A percentile compares a stretch with the other conserved stretches of the same genome.
phyloP scores from a whole-genome alignment of 2,888 invertebrate genomes.

The Gymnocheta viridis region DNA sequence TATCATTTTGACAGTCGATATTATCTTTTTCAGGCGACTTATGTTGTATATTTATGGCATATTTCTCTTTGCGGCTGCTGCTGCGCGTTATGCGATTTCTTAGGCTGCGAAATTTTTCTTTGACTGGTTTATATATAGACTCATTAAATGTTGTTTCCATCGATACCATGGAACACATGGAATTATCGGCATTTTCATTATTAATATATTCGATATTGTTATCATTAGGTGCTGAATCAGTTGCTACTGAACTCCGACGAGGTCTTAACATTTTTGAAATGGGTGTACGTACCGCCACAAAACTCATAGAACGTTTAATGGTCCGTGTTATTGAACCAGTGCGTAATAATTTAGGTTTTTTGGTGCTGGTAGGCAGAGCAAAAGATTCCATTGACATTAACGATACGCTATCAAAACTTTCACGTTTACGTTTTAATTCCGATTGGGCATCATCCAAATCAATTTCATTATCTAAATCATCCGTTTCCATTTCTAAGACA shows the following conservation, averaged over 20 bases:
- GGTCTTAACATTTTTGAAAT: constrained; percentile 72
- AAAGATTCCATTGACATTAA: constrained; percentile 81
- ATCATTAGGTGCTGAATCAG: constrained; percentile 59
- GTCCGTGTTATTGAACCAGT: constrained; percentile 81
- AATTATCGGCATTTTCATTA: constrained; percentile 75
- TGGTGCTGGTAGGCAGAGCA: constrained; percentile 78
- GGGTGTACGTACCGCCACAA: constrained; percentile 79
- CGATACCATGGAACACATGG: constrained; percentile 79
- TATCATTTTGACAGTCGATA: constrained; percentile 61
- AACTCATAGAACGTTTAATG: constrained; percentile 81
- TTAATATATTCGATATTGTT: constrained; percentile 63
- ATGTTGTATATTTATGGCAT: constrained; percentile 38
- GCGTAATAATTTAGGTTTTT: constrained; percentile 81
- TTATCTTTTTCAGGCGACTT: constrained; percentile 59
- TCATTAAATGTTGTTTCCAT: constrained; percentile 80
- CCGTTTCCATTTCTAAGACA: constrained; percentile 57
- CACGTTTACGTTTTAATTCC: constrained; percentile 80
- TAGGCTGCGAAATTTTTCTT: constrained; percentile 79
- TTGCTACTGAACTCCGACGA: constrained; percentile 77
- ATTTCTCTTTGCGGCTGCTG: constrained; percentile 72
- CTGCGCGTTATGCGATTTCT: constrained; percentile 79
- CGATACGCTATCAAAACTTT: constrained; percentile 80
- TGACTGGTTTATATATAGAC: constrained; percentile 79
- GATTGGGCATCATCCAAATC: constrained; percentile 78
- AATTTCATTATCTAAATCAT: constrained; percentile 70